These are phyloP conservation scores for Hyperoodon ampullatus DNA, from an alignment of 2,113 vertebrate genomes.

Conservation along the genomic window DNA sequence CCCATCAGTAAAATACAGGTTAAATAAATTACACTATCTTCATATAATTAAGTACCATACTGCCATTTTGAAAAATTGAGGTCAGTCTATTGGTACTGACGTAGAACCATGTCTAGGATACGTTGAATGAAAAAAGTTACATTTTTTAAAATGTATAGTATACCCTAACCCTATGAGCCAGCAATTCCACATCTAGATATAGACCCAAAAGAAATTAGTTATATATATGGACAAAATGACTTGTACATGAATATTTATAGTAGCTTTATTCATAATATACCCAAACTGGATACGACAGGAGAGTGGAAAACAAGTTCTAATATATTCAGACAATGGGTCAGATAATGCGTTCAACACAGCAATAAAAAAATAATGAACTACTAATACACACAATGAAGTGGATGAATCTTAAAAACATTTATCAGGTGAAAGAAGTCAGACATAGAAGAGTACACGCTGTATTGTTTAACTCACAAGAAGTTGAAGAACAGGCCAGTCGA, in stretches of 20 bases:
- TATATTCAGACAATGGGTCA: not conserved
- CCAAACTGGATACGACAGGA: not conserved
- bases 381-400: not conserved
- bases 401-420: not conserved
- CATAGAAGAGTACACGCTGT: not conserved
- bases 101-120: not conserved
- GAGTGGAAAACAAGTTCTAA: not conserved
- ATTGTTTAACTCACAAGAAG: not conserved
- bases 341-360: not conserved
- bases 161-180: not conserved
- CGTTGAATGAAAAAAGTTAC: not conserved
- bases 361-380: not conserved
- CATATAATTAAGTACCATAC: not conserved
- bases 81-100: not conserved
- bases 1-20: not conserved
- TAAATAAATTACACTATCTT: not conserved
- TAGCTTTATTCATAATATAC: not conserved
- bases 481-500: not conserved
- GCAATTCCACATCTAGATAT: not conserved
- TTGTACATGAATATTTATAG: not conserved
- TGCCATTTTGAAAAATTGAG: constrained; percentile 15
- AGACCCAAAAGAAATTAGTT: not conserved
- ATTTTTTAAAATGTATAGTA: not conserved
- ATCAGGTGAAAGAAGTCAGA: not conserved
- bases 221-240: not conserved